Evolutionary conservation across 1,140 invertebrate genomes (phyloP).

Genomic region (Drosophila ficusphila): DNA sequence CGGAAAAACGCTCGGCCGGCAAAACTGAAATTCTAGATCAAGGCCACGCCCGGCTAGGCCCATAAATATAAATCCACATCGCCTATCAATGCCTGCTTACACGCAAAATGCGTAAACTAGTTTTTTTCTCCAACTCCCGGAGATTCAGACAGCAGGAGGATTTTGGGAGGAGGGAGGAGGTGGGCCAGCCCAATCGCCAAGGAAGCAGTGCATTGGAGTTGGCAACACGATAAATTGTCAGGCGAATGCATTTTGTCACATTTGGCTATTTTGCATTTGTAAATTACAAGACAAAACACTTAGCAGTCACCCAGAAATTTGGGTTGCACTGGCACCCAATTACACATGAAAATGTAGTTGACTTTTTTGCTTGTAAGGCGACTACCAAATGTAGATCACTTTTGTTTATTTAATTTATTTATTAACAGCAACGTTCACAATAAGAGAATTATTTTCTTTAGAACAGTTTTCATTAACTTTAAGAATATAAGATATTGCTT

Average conservation of each 20-base stretch:
- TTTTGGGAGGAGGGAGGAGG: background rate
- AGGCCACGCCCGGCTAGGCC: slow-evolving; percentile 55
- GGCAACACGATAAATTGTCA: slow-evolving; percentile 69
- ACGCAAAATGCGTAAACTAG: slow-evolving; percentile 76
- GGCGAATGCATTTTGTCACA: slow-evolving; percentile 73
- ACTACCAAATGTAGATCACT: slow-evolving; percentile 14
- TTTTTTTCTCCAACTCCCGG: slow-evolving; percentile 40
- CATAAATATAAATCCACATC: slow-evolving; percentile 36
- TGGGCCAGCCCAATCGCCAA: slow-evolving; percentile 23
- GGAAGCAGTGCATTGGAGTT: no score
- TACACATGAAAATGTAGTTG: slow-evolving; percentile 42
- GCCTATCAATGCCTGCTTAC: slow-evolving; percentile 33
- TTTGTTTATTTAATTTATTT: slow-evolving; percentile 14
- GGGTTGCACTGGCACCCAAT: slow-evolving; percentile 44
- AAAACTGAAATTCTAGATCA: slow-evolving; percentile 72
- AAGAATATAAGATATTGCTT: no score
- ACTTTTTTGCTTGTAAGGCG: slow-evolving; percentile 18
- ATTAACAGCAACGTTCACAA: background rate
- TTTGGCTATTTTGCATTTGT: slow-evolving; percentile 70
- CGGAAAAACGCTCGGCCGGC: slow-evolving; percentile 52
- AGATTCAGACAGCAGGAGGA: slow-evolving; percentile 26
- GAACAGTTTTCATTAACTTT: no score
- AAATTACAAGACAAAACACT: slow-evolving; percentile 80
- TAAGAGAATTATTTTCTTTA: no score
- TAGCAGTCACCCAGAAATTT: slow-evolving; percentile 50